These are phyloP conservation scores for Cichladusa arquata DNA, from an alignment of 2,113 vertebrate species.

Conservation along the genomic window DNA sequence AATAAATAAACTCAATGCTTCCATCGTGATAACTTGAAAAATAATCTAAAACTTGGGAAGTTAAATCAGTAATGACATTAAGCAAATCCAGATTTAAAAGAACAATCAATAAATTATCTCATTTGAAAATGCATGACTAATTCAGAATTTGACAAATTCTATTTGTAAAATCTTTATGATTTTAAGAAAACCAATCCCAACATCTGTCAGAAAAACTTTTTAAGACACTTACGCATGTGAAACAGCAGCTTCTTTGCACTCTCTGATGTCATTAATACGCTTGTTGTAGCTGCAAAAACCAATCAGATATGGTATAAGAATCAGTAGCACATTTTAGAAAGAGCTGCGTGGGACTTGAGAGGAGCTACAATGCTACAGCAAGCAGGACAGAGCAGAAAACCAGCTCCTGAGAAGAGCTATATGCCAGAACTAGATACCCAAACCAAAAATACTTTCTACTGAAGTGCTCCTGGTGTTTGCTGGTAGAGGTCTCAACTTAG, in stretches of 20 bases:
- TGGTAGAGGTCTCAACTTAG: background rate
- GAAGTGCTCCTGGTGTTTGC: background rate
- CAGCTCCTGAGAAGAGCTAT: background rate
- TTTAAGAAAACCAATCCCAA: background rate
- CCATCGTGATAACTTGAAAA: background rate
- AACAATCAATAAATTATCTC: background rate
- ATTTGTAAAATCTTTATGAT: background rate
- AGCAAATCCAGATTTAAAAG: background rate
- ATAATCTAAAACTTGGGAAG: background rate
- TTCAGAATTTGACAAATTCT: background rate
- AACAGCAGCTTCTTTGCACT: conserved; percentile 95
- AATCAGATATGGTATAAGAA: background rate
- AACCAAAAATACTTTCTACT: background rate
- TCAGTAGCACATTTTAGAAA: background rate
- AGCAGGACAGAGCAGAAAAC: background rate
- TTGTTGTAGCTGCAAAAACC: conserved; percentile 91
- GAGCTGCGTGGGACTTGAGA: background rate
- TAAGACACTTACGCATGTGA: conserved; percentile 89
- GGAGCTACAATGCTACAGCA: background rate
- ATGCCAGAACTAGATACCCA: background rate
- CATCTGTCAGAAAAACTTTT: background rate
- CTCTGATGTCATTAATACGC: conserved; percentile 96
- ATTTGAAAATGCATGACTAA: background rate
- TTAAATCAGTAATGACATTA: fast-evolving
- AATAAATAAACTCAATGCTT: background rate